phyloP scores from a whole-genome alignment of 2,797 vertebrate genomes.

The Sebastes itinus region DNA sequence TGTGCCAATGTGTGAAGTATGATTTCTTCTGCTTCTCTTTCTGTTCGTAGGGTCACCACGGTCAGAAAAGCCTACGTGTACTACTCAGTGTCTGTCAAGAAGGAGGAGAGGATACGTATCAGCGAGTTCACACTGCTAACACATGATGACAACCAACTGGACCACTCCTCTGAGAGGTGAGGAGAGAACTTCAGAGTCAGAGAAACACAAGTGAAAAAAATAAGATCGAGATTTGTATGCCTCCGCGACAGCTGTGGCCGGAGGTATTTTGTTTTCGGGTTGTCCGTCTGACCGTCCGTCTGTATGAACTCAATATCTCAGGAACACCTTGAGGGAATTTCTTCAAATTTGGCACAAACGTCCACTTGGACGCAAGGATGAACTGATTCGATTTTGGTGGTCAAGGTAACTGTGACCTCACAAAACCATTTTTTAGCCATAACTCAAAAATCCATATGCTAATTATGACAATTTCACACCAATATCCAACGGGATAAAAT shows the following conservation, averaged over 20 bases:
- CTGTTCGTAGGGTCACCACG: conserved; percentile 55
- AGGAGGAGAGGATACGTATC: conserved; percentile 84
- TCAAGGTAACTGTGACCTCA: not conserved
- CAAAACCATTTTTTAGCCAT: not conserved
- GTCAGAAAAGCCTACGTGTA: conserved; percentile 87
- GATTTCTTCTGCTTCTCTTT: not conserved
- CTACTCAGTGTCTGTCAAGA: conserved; percentile 85
- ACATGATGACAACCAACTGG: conserved; percentile 83
- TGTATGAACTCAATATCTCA: too few species aligned
- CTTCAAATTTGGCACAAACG: not conserved
- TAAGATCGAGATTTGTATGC: not conserved
- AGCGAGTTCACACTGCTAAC: conserved; percentile 83
- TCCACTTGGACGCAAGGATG: rapidly evolving
- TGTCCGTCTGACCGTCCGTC: too few species aligned
- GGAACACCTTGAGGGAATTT: not conserved
- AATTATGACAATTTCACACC: too few species aligned
- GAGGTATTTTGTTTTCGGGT: not conserved
- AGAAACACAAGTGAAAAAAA: not conserved
- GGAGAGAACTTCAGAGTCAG: not conserved
- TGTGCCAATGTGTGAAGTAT: not conserved
- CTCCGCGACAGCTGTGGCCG: rapidly evolving
- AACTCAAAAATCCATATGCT: not conserved
- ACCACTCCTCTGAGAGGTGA: conserved; percentile 87
- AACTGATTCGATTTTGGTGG: not conserved
- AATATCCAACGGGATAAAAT: too few species aligned